phyloP scores from a whole-genome alignment of 2,113 vertebrate genomes.

The Pantherophis guttatus region DNA sequence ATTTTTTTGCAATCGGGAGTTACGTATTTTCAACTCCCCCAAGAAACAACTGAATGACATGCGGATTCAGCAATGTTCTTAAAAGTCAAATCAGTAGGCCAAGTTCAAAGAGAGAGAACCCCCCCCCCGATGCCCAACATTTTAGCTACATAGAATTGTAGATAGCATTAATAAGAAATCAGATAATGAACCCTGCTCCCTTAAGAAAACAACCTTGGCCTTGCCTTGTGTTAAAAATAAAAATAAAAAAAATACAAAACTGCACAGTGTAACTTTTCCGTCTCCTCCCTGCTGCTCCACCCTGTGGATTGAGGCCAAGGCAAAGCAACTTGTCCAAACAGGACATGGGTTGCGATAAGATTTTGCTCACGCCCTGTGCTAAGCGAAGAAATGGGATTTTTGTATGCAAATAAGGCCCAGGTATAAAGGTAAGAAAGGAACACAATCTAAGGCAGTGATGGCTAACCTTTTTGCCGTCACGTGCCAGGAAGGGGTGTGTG shows the following conservation, averaged over 20 bases:
- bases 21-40: too few species aligned
- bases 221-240: slow-evolving; percentile 43
- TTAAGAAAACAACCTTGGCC: slow-evolving; percentile 70
- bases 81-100: background rate
- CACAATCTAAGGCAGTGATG: slow-evolving; percentile 32
- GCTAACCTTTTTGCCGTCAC: too few species aligned
- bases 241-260: too few species aligned
- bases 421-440: slow-evolving; percentile 65
- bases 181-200: slow-evolving; percentile 64
- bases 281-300: slow-evolving; percentile 75
- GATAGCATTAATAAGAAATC: slow-evolving; percentile 60
- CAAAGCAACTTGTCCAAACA: slow-evolving; percentile 79
- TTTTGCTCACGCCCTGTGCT: slow-evolving; percentile 74
- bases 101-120: background rate
- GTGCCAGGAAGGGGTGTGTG: too few species aligned
- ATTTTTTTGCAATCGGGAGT: background rate
- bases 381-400: slow-evolving; percentile 68
- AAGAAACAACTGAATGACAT: background rate
- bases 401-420: slow-evolving; percentile 75
- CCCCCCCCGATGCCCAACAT: background rate
- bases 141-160: slow-evolving; percentile 58
- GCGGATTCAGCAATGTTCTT: background rate
- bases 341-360: slow-evolving; percentile 76
- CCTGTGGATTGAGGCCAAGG: slow-evolving; percentile 71
- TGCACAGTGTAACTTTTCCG: slow-evolving; percentile 72